Percentiles rank a stretch among this genome's conserved stretches.
phyloP scores from a whole-genome alignment of 2,797 vertebrate genomes.

The Molothrus ater region DNA sequence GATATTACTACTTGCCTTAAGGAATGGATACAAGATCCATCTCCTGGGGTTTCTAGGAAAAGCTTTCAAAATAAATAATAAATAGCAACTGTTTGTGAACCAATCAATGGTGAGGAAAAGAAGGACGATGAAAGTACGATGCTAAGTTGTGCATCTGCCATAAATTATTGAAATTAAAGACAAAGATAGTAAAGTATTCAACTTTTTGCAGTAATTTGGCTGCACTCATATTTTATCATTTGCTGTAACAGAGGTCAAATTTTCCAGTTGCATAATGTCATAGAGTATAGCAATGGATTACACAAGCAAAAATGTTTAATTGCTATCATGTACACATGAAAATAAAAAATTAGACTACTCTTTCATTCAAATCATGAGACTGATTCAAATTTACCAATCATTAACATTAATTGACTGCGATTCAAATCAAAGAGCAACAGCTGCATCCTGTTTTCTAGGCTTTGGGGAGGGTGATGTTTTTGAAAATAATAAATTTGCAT shows the following conservation, averaged over 20 bases:
- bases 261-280: constrained; percentile 14
- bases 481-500: constrained; percentile 48
- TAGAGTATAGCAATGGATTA: not conserved
- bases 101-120: not conserved
- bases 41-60: constrained; percentile 52
- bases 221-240: not conserved
- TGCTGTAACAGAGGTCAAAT: constrained; percentile 28
- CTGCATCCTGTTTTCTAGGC: constrained; percentile 41
- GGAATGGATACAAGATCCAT: constrained; percentile 49
- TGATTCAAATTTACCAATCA: constrained; percentile 35
- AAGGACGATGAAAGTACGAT: constrained; percentile 13
- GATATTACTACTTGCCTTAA: constrained; percentile 31
- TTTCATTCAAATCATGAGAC: constrained; percentile 4
- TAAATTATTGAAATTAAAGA: constrained; percentile 16
- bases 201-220: not conserved
- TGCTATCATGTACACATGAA: constrained; percentile 29
- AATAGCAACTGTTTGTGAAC: constrained; percentile 25
- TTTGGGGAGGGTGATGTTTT: constrained; percentile 22
- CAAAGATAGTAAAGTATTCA: constrained; percentile 9
- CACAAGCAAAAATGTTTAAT: constrained; percentile 29
- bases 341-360: constrained; percentile 44
- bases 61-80: constrained; percentile 73
- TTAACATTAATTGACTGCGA: constrained; percentile 27
- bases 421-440: constrained; percentile 32
- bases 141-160: constrained; percentile 19